phyloP scores from a whole-genome alignment of 2,113 vertebrate species.

The Solea senegalensis region DNA sequence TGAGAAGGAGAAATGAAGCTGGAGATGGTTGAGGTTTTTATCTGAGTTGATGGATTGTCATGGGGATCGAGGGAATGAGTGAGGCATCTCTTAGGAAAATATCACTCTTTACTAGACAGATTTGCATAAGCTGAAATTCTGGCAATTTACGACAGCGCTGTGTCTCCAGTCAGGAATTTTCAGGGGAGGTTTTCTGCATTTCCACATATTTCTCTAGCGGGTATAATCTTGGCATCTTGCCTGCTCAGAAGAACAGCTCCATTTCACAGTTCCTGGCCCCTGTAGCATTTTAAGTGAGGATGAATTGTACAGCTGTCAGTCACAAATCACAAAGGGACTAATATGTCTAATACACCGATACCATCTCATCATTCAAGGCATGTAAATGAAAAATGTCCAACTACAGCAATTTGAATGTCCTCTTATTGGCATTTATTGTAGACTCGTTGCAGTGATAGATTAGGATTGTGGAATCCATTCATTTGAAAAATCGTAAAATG shows the following conservation, averaged over 20 bases:
- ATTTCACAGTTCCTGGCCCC: conserved; percentile 38
- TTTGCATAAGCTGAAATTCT: conserved; percentile 68
- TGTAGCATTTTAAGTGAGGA: conserved; percentile 31
- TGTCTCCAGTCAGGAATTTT: conserved; percentile 39
- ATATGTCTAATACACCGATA: conserved; percentile 19
- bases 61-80: conserved; percentile 33
- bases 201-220: conserved; percentile 39
- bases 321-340: conserved; percentile 28
- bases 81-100: conserved; percentile 39
- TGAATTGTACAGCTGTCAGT: conserved; percentile 34
- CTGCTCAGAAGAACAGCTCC: conserved; percentile 36
- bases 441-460: too few species aligned
- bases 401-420: too few species aligned
- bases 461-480: not conserved
- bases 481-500: not conserved
- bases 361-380: conserved; percentile 3
- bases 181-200: conserved; percentile 33
- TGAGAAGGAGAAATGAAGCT: conserved; percentile 45
- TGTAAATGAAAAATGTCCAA: conserved; percentile 3
- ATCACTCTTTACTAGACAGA: conserved; percentile 52
- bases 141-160: conserved; percentile 59
- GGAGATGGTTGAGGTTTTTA: conserved; percentile 52
- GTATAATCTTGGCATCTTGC: conserved; percentile 23
- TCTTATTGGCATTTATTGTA: not conserved
- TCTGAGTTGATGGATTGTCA: conserved; percentile 70